phyloP scores from a whole-genome alignment of 2,888 invertebrate species.

The Stenolophus ochropezus region DNA sequence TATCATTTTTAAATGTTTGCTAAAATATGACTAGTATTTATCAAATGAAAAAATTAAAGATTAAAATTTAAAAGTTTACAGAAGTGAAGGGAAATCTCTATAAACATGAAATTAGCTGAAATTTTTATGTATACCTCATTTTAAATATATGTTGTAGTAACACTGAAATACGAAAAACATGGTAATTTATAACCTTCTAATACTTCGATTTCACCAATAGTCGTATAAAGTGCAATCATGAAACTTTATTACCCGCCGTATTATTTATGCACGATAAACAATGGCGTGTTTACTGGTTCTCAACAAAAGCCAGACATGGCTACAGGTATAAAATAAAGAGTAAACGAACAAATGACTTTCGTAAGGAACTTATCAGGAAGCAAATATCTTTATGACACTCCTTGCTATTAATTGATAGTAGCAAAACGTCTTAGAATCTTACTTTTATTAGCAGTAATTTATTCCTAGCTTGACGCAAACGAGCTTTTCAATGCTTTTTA shows the following conservation, averaged over 20 bases:
- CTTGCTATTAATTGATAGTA: not conserved
- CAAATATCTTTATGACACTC: not conserved
- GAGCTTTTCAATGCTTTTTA: slow-evolving; percentile 11
- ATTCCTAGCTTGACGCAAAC: slow-evolving; percentile 8
- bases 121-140: too few relatives aligned
- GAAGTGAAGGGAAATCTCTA: too few relatives aligned
- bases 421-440: not conserved
- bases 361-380: not conserved
- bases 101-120: too few relatives aligned
- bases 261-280: not conserved
- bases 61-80: too few relatives aligned
- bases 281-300: not conserved
- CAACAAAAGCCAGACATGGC: not conserved
- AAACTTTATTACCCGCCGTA: not conserved
- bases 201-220: not conserved
- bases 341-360: not conserved
- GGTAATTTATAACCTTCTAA: not conserved
- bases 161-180: not conserved
- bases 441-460: slow-evolving; percentile 15
- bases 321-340: not conserved
- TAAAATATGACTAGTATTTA: too few relatives aligned
- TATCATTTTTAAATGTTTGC: too few relatives aligned
- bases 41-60: too few relatives aligned
- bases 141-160: not conserved
- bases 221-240: not conserved